A percentile compares a stretch with the other conserved stretches of the same genome.
phyloP scores from a whole-genome alignment of 2,797 vertebrate genomes.

The Chrosomus eos region DNA sequence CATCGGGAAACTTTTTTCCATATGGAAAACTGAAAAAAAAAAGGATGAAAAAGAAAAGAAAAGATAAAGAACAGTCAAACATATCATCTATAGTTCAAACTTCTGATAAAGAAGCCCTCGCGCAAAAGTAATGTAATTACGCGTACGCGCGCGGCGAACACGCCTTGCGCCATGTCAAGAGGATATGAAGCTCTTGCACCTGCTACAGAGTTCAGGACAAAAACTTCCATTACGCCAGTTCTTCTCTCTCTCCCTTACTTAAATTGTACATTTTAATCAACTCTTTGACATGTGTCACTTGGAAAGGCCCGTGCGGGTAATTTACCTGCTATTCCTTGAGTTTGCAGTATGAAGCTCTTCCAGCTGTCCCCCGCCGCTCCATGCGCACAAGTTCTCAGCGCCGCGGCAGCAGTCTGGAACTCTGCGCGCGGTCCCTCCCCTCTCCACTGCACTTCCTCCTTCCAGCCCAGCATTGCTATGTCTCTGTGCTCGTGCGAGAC shows the following conservation, averaged over 20 bases:
- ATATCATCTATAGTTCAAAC: not conserved
- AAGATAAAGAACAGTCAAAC: not conserved
- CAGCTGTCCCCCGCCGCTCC: conserved; percentile 85
- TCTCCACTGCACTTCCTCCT: conserved; percentile 91
- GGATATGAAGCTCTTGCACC: conserved; percentile 75
- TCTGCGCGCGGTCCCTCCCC: conserved; percentile 87
- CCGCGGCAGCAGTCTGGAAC: conserved; percentile 83
- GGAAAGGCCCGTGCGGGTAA: conserved; percentile 64
- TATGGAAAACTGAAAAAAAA: conserved; percentile 32
- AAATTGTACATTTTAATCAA: not conserved
- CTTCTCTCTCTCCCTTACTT: conserved; percentile 47
- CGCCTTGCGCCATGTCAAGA: conserved; percentile 35
- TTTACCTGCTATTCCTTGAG: conserved; percentile 89
- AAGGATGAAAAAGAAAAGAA: not conserved
- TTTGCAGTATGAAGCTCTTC: conserved; percentile 86
- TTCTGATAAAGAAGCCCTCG: not conserved
- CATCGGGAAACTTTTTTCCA: conserved; percentile 62
- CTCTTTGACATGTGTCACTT: conserved; percentile 35
- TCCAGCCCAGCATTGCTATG: conserved; percentile 88
- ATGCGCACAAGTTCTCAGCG: conserved; percentile 83
- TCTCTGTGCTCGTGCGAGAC: conserved; percentile 75
- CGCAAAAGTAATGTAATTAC: not conserved
- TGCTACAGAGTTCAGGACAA: conserved; percentile 75
- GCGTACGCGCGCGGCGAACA: not conserved
- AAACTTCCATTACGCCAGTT: conserved; percentile 69